A percentile compares a stretch with the other conserved stretches of the same genome.
phyloP scores from a whole-genome alignment of 2,888 invertebrate genomes.

The Drosophila atroscutellata region DNA sequence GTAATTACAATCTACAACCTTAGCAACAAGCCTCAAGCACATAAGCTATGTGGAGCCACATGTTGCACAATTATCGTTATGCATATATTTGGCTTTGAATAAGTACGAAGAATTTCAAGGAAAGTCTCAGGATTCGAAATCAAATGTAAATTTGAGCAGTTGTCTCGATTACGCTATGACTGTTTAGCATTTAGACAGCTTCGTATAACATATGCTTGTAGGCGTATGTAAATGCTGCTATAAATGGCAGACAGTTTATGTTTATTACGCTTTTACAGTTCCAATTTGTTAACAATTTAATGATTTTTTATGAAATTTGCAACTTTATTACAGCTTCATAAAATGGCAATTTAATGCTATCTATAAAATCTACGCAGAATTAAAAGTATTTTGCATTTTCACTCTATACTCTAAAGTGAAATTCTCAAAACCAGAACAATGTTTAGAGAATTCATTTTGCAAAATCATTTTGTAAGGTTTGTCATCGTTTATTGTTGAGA shows the following conservation, averaged over 20 bases:
- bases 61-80: constrained; percentile 23
- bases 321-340: constrained; percentile 20
- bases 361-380: not conserved
- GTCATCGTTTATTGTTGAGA: not conserved
- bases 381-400: not conserved
- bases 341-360: constrained; percentile 15
- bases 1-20: constrained; percentile 54
- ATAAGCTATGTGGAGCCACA: constrained; percentile 13
- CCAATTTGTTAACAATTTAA: constrained; percentile 15
- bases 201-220: not conserved
- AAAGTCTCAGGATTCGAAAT: constrained; percentile 9
- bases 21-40: constrained; percentile 6
- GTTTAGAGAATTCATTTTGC: not conserved
- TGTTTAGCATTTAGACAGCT: not conserved
- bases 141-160: constrained; percentile 3
- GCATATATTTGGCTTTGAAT: constrained; percentile 23
- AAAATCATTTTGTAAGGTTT: not conserved
- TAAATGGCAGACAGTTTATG: constrained; percentile 5
- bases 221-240: not conserved
- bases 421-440: not conserved
- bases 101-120: constrained; percentile 32
- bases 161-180: not conserved
- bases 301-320: constrained; percentile 9
- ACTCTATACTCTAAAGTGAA: not conserved
- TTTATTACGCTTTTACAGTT: constrained; percentile 4